Evolutionary conservation across 1,140 invertebrate genomes (phyloP).

Genomic region (Philopotamus ludificatus): DNA sequence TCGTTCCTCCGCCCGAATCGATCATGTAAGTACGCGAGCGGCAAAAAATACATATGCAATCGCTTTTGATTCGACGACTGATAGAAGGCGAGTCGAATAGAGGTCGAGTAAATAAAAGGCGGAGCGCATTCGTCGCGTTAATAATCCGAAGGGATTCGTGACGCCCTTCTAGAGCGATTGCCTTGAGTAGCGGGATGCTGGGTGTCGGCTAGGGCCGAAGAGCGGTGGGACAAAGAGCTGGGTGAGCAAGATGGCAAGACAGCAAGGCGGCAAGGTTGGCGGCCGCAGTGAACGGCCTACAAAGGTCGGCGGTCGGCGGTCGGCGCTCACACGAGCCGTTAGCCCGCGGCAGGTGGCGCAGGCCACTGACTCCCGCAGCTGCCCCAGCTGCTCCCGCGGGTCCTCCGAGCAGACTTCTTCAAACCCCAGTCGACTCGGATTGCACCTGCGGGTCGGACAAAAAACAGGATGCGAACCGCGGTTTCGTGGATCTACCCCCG

Average conservation of each 20-base stretch:
- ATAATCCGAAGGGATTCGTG: too few species aligned
- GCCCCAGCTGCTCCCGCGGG: not conserved
- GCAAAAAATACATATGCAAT: too few species aligned
- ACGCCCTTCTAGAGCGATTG: too few species aligned
- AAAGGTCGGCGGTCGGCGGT: slow-evolving; percentile 14
- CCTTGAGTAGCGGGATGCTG: not conserved
- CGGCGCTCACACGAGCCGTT: not conserved
- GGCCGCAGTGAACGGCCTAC: slow-evolving; percentile 29
- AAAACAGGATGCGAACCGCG: too few species aligned
- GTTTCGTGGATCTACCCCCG: too few species aligned
- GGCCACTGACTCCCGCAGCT: not conserved
- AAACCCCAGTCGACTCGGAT: not conserved
- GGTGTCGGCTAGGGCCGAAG: not conserved
- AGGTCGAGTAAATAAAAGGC: not conserved
- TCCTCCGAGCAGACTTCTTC: not conserved
- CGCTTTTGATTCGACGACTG: too few species aligned
- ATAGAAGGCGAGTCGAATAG: not conserved
- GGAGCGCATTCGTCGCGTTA: too few species aligned
- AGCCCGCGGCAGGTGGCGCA: too few species aligned
- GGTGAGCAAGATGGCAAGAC: not conserved
- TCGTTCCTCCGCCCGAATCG: too few species aligned
- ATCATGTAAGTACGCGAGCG: too few species aligned
- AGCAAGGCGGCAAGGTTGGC: slow-evolving; percentile 17
- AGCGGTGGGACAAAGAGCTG: not conserved
- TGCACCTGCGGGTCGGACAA: too few species aligned